Evolutionary conservation across 2,888 invertebrate genomes (phyloP), one percentile per base, ranked within the genome.

Genomic region (Schrankia costaestrigalis): DNA sequence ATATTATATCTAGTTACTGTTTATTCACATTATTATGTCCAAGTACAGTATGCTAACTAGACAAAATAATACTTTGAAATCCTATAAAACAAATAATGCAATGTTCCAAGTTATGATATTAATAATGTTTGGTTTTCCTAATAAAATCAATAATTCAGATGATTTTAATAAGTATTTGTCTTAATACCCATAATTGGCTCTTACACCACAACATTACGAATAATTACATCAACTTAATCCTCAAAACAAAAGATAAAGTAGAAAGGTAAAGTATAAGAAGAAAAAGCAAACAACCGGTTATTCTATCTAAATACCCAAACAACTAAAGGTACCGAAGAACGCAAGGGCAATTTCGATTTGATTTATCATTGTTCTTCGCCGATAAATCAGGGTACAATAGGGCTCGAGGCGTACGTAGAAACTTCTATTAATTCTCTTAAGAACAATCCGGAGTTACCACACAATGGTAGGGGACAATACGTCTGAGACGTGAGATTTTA

Each of bases 301-400:
- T 30, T 21, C 33, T 28, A 26, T 26, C 32, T 14, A 44, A 38
- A 25, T 21, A 33, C n/a, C 29, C 38, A 38, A 38, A 34, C 38
- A 39, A n/a, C 34, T 26, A 28, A 43, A 63, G 55, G 57, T 54
- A 63, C 56, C 19, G 64, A 75, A 70, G 70, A 71, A 69, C 70
- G 60, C 63, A 41, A 67, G 70, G 67, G 79, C 82, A 80, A 82
- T 84, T 84, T 71, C 78, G 71, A 77, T 85, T 82, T 85, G 85
- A 87, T 86, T 86, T 86, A 86, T 84, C 80, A 78, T 84, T 84
- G 84, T 84, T 84, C 85, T 86, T 84, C 71, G 68, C 69, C 77
- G 77, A 84, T 86, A 85, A 85, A 84, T 86, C 85, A 82, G 78
- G 63, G 64, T 60, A 82, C 82, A 82, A 83, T 82, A 78, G 78